Evolutionary conservation across 2,113 vertebrate species (phyloP), one percentile per base, ranked within the genome.

Genomic region (Corythornis cristatus): DNA sequence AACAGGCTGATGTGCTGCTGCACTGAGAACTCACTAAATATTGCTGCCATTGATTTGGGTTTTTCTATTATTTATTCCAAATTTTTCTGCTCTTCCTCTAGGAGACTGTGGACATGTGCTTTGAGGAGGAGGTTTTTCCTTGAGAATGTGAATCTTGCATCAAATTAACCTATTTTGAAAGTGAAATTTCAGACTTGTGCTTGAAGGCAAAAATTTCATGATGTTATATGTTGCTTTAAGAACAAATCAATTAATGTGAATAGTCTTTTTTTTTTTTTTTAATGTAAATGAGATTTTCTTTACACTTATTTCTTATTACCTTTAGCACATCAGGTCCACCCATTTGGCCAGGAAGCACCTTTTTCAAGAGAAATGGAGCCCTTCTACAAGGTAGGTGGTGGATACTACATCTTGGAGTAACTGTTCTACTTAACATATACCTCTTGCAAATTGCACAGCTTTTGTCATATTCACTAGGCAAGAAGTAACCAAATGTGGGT

Each of bases 301-400:
- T n/a, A 97, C 20, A 31, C 31, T 84, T 88, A 21, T 92, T 92
- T 95, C 83, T 97, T 96, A 29, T 97, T 97, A 46, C 83, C 22
- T 98, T 51, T 93, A 98, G 98, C 97, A 98, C 98, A 98, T 98
- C 98, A 97, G 99, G 98, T 98, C 98, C 99, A 97, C 98, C 99
- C 81, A 98, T 99, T 97, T 99, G 99, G 99, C 98, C 99, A 42
- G 99, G 99, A 98, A 99, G 98, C 97, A 98, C 98, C 97, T 99
- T 99, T 97, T 99, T 99, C 98, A 99, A 99, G 98, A 99, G 99
- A 98, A 99, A 99, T 31, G 99, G 99, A 98, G 98, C 99, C 89
- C 98, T 99, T 93, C 98, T 99, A 42, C 99, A 99, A 99, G 99
- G 99, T 99, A 99, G 87, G 98, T 94, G 80, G 74, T 53, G 31